Percentiles rank a stretch among this genome's conserved stretches.
Conservation (phyloP, 1,140 invertebrate genomes). For the Aphelinus certus region DNA sequence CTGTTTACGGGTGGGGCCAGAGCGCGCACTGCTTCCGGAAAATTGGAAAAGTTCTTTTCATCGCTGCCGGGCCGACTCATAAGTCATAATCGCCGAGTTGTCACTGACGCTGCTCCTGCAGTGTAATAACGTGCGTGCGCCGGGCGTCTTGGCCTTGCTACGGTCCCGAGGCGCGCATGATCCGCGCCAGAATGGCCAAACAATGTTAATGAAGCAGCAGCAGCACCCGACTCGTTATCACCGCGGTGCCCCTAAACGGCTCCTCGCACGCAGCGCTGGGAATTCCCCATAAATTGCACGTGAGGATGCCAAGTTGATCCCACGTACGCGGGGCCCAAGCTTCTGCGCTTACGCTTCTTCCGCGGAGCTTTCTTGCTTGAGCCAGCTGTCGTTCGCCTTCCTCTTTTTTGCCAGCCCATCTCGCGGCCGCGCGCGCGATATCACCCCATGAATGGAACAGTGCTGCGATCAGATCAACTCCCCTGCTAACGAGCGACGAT, state of each 20-base stretch:
- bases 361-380: neutral
- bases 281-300: constrained; percentile 27
- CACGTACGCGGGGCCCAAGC: neutral
- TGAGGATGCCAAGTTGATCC: constrained; percentile 19
- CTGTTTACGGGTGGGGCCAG: neutral
- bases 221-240: constrained; percentile 7
- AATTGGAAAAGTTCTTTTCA: constrained; percentile 31
- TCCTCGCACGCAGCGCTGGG: neutral
- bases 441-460: too few species aligned
- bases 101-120: neutral
- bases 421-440: too few species aligned
- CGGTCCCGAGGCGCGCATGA: neutral
- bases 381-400: neutral
- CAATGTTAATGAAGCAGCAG: constrained; percentile 25
- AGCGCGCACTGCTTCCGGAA: neutral
- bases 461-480: too few species aligned
- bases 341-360: neutral
- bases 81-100: constrained; percentile 22
- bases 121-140: neutral
- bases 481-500: too few species aligned
- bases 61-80: neutral
- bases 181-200: neutral
- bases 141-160: neutral
- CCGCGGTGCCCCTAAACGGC: neutral
- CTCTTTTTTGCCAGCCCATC: too few species aligned